Evolutionary conservation across 2,797 vertebrate species (phyloP).

Genomic region (Helostoma temminkii): DNA sequence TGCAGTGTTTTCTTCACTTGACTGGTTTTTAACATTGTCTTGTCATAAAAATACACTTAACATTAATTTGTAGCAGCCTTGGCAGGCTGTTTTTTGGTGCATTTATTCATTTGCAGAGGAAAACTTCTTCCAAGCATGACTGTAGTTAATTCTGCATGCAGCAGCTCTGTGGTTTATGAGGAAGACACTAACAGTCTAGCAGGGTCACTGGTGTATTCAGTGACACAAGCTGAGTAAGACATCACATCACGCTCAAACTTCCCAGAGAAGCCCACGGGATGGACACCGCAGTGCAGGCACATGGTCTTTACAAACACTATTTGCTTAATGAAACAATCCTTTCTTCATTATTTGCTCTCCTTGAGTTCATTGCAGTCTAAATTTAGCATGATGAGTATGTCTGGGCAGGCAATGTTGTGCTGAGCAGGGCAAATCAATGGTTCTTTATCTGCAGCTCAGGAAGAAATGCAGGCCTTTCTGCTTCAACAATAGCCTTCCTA

Average conservation of each 20-base stretch:
- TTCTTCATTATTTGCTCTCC: conserved; percentile 45
- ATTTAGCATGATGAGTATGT: conserved; percentile 68
- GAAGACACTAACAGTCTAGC: conserved; percentile 3
- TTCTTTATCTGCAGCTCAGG: conserved; percentile 74
- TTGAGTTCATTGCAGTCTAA: conserved; percentile 64
- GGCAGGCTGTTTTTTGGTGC: no score
- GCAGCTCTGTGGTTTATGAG: conserved; percentile 1
- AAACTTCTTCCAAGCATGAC: background rate
- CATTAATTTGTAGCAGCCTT: no score
- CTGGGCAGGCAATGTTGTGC: conserved; percentile 66
- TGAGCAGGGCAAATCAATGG: conserved; percentile 76
- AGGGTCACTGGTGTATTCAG: conserved; percentile 19
- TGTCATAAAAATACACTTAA: no score
- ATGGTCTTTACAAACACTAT: conserved; percentile 18
- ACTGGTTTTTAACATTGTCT: no score
- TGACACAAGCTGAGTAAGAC: conserved; percentile 17
- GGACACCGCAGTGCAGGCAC: conserved; percentile 39
- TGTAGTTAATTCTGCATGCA: background rate
- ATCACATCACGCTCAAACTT: conserved; percentile 22
- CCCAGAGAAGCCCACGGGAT: conserved; percentile 1
- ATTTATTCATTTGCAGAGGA: no score
- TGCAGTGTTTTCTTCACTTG: no score
- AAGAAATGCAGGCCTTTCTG: conserved; percentile 66
- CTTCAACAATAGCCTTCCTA: conserved; percentile 58
- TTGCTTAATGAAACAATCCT: conserved; percentile 33